Percentiles rank a stretch among this genome's conserved stretches.
Evolutionary conservation across 2,888 invertebrate species (phyloP).

Genomic region (Timema cristinae): DNA sequence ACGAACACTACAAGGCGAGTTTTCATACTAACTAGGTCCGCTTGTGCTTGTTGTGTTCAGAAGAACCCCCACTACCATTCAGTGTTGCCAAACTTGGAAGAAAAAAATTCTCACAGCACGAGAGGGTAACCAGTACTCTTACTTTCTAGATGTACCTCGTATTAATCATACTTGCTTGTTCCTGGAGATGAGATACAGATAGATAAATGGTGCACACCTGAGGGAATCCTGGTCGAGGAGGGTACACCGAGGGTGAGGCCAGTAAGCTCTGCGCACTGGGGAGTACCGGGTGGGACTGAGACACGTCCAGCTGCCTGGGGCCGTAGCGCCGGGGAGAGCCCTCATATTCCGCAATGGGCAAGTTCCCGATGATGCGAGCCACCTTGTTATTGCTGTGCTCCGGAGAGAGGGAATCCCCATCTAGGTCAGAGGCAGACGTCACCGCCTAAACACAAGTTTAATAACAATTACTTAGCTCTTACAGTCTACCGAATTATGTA

Average conservation of each 20-base stretch:
- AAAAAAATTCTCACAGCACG: too few relatives aligned
- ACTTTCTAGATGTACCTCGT: too few relatives aligned
- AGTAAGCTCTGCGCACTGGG: slow-evolving; percentile 55
- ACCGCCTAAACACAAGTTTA: slow-evolving; percentile 33
- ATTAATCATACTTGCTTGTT: too few relatives aligned
- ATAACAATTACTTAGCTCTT: not conserved
- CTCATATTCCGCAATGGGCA: slow-evolving; percentile 91
- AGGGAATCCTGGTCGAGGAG: slow-evolving; percentile 84
- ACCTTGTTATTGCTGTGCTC: slow-evolving; percentile 32
- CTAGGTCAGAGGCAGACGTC: slow-evolving; percentile 35
- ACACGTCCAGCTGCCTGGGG: slow-evolving; percentile 45
- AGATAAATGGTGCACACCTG: slow-evolving; percentile 46
- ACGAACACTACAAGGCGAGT: too few relatives aligned
- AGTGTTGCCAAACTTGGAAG: too few relatives aligned
- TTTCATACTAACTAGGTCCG: too few relatives aligned
- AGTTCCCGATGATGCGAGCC: slow-evolving; percentile 58
- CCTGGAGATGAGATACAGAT: too few relatives aligned
- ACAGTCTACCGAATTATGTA: too few relatives aligned
- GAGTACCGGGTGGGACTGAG: slow-evolving; percentile 44
- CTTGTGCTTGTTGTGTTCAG: too few relatives aligned
- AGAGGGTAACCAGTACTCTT: too few relatives aligned
- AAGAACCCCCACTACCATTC: too few relatives aligned
- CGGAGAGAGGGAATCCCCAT: slow-evolving; percentile 38
- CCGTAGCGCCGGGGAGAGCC: slow-evolving; percentile 87
- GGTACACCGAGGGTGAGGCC: slow-evolving; percentile 64